Conservation (phyloP, 2,797 vertebrate species). For the Ptychadena robeensis region DNA sequence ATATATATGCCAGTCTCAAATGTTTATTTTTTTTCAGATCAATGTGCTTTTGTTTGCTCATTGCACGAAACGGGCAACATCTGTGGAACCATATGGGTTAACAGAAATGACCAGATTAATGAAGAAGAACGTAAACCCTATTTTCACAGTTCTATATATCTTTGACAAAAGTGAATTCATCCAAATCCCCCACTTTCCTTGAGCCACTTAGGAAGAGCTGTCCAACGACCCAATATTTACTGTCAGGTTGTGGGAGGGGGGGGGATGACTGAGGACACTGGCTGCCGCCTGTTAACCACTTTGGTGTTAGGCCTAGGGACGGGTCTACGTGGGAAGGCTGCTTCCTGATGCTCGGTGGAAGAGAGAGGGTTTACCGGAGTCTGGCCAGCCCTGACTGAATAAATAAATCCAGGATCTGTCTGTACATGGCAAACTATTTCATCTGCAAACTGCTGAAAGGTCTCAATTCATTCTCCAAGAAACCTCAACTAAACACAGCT, state of each 20-base stretch:
- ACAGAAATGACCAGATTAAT: not conserved
- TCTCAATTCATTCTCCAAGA: slow-evolving; percentile 58
- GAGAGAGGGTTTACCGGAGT: slow-evolving; percentile 43
- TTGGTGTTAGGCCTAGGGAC: slow-evolving; percentile 14
- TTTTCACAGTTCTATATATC: slow-evolving; percentile 25
- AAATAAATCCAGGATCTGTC: slow-evolving; percentile 59
- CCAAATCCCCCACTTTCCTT: slow-evolving; percentile 43
- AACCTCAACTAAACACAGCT: slow-evolving; percentile 54
- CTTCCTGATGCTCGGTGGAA: slow-evolving; percentile 17
- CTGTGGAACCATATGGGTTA: slow-evolving; percentile 33
- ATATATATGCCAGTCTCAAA: not conserved
- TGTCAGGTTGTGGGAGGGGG: slow-evolving; percentile 29
- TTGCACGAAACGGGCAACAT: not conserved
- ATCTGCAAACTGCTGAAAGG: slow-evolving; percentile 56
- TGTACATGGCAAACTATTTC: slow-evolving; percentile 54
- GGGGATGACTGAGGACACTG: slow-evolving; percentile 23
- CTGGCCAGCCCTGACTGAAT: slow-evolving; percentile 46
- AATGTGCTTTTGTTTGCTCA: not conserved
- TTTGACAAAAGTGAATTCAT: slow-evolving; percentile 59
- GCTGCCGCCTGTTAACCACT: slow-evolving; percentile 40
- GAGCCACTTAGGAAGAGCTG: slow-evolving; percentile 49
- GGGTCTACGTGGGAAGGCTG: slow-evolving; percentile 5
- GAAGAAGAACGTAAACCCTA: slow-evolving; percentile 33
- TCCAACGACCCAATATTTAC: slow-evolving; percentile 59
- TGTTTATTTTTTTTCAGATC: too few species aligned